Evolutionary conservation across 1,140 invertebrate species (phyloP), one percentile per base, ranked within the genome.

Genomic region (Drosophila lacertosa): DNA sequence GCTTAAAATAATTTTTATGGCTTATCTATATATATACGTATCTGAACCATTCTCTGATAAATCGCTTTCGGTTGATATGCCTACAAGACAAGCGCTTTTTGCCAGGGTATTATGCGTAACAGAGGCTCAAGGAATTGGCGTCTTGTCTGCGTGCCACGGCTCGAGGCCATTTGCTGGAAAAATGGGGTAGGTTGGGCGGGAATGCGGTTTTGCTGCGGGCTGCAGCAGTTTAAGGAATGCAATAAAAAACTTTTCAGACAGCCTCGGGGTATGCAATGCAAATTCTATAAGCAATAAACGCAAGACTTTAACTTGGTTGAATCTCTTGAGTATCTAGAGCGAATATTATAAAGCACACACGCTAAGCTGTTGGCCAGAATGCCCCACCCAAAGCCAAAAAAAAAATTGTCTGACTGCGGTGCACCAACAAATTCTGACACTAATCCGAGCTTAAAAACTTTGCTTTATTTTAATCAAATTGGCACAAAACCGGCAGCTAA

Each of bases 391-490:
- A 67, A 77, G 59, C 64, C 80, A 65, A 86, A 86, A 59, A 65
- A 86, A 86, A 59, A 75, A 83, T 76, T 71, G 63, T 76, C 66
- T 77, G 70, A 60, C 71, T 63, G 40, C 44, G 45, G 24, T 35
- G 55, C 29, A 42, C 11, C 71, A 72, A 65, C 62, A 72, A 79
- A 80, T 71, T 69, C 67, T 69, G 76, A 66, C 84, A 76, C 84
- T 89, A 89, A 89, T 89, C 84, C 70, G 37, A 63, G 80, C 86
- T 89, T 89, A 89, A 77, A 71, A 89, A 89, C 86, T 89, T 76
- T 76, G 70, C 81, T 89, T 89, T 89, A 84, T 86, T 89, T 86
- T 89, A 86, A 78, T 86, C 74, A 86, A 89, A 89, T 74, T 63
- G 75, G n/a, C n/a, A n/a, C n/a, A n/a, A n/a, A n/a, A n/a, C n/a